Percentiles rank a stretch among this genome's conserved stretches.
Evolutionary conservation across 2,888 invertebrate species (phyloP).

Genomic region (Lumbricus terrestris): DNA sequence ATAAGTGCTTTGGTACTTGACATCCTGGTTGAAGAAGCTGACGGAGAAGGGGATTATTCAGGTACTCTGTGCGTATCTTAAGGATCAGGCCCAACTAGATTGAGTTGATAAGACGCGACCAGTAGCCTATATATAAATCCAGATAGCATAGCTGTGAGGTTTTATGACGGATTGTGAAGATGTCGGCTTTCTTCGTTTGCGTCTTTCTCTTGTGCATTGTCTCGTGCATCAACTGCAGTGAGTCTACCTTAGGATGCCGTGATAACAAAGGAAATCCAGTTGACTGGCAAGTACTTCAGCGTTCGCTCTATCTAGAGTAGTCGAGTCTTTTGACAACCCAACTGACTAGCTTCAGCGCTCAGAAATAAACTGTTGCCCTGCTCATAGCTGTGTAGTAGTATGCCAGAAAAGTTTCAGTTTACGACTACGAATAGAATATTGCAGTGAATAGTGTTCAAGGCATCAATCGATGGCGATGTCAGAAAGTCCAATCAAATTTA

Average conservation of each 20-base stretch:
- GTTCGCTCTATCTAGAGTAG: background rate
- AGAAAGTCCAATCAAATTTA: too few species aligned
- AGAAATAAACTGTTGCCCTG: too few species aligned
- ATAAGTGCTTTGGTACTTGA: too few species aligned
- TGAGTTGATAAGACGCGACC: background rate
- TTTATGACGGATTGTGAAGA: background rate
- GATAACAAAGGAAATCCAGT: slow-evolving; percentile 17
- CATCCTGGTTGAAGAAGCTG: too few species aligned
- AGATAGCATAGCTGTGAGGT: background rate
- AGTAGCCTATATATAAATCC: background rate
- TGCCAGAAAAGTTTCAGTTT: too few species aligned
- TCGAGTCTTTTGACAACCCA: background rate
- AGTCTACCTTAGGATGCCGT: background rate
- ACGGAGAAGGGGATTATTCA: background rate
- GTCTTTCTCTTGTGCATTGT: background rate
- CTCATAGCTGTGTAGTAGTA: too few species aligned
- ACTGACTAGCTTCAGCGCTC: too few species aligned
- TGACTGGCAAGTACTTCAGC: slow-evolving; percentile 10
- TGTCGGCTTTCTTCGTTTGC: background rate
- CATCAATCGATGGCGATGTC: too few species aligned
- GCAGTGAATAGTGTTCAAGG: too few species aligned
- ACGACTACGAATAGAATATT: too few species aligned
- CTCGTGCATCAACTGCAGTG: background rate
- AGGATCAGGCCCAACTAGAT: background rate
- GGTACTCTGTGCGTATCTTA: background rate